Evolutionary conservation across 2,113 vertebrate genomes (phyloP), one percentile per base, ranked within the genome.

Genomic region (Thunnus maccoyii): DNA sequence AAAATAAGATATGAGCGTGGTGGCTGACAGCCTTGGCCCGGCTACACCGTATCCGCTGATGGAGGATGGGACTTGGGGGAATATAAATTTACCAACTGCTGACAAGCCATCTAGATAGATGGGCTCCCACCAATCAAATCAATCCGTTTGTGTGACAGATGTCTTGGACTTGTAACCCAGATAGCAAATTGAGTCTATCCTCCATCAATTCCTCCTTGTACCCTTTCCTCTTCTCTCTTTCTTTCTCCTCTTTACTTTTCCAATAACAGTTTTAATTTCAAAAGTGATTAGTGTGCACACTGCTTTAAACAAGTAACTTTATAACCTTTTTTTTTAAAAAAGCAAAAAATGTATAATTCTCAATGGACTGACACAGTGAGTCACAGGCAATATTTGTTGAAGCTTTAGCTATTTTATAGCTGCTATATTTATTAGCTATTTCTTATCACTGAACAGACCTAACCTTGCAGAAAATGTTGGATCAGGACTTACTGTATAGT

Each of bases 111-210:
- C 81, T 25, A 88, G 93, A 95, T 91, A 86, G 87, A 95, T 93
- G 84, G 83, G 79, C 84, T 82, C 77, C 68, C 83, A 93, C 91
- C 91, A 94, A 93, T 94, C 93, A 94, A 88, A 93, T 80, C 75
- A 67, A 88, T 90, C 90, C 62, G 80, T 89, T 90, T 86, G 89
- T 93, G 86, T 92, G 94, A 94, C 93, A 95, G 91, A 94, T 94
- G 92, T 92, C 88, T 88, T 78, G 70, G 82, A 89, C 88, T 80
- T 86, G 88, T 80, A 86, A 88, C 84, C 87, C 88, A 86, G 89
- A 91, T 83, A 85, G 87, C 60, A 90, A 90, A 91, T 68, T 84
- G 71, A 86, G 80, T 81, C 67, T 80, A 80, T 50, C 72, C 61
- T 71, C 50, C 56, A 44, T 67, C 65, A 22, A 36, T 58, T 80